Evolutionary conservation across 2,113 vertebrate genomes (phyloP), one percentile per base, ranked within the genome.

Genomic region (Pelodiscus sinensis): DNA sequence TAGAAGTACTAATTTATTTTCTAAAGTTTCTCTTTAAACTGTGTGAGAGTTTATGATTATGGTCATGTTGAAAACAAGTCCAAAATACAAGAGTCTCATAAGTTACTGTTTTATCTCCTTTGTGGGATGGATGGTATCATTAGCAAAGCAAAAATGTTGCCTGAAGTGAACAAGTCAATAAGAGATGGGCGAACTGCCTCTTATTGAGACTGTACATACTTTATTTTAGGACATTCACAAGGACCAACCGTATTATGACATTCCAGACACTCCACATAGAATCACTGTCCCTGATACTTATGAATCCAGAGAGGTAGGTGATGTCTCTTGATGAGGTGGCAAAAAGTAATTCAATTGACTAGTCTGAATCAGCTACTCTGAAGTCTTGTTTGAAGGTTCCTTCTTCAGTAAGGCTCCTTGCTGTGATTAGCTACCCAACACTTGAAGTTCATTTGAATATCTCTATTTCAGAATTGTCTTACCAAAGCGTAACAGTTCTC

Each of bases 251-350:
- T 99, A 99, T 93, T 99, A 99, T 51, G 98, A 99, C 97, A 99
- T 99, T 94, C 99, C 99, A 15, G 99, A 99, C 50, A 99, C 98
- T 25, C 99, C 99, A 0, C 98, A 99, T 91, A 98, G 99, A 85
- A 99, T 99, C 97, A 99, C 99, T 1, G 99, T 99, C 35, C 99
- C 99, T 3, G 99, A 99, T 96, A 99, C 99, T 0, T 98, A 98
- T 7, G 99, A 99, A 96, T 99, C 99, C 85, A 97, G 99, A 93
- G 99, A 99, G 98, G 99, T 99, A 97, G 83, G 98, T 65, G 4
- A 2, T 57, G 2, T 10, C 92, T 27, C 62, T 79, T 56, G 13
- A 55, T 81, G 29, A 79, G 50, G 38, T 15, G 65, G 38, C 35
- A n/a, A 55, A 85, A 75, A 44, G 71, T 71, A 54, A 2, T 51